Conservation (phyloP, 2,113 vertebrate genomes). For the Protobothrops flavoviridis region DNA sequence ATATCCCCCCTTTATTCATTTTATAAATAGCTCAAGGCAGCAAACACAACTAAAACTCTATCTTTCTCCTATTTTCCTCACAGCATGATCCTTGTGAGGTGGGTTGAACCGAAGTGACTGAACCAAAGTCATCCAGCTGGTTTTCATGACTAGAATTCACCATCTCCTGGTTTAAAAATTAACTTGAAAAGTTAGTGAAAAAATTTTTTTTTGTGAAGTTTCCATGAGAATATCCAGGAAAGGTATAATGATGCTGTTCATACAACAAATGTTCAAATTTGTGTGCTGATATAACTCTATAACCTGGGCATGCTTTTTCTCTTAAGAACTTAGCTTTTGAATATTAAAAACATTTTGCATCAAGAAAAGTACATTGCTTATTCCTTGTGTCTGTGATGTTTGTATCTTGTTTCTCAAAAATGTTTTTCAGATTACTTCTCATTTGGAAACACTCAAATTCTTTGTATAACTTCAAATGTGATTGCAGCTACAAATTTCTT, state of each 20-base stretch:
- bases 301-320: not conserved
- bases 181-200: not conserved
- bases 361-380: not conserved
- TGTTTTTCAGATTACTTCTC: constrained; percentile 41
- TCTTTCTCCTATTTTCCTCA: not conserved
- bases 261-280: not conserved
- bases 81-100: not conserved
- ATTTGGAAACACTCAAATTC: constrained; percentile 46
- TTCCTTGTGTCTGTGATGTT: not conserved
- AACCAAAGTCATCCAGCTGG: not conserved
- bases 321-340: not conserved
- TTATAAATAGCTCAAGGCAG: not conserved
- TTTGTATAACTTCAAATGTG: constrained; percentile 49
- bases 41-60: not conserved
- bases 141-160: not conserved
- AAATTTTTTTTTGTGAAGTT: not conserved
- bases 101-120: not conserved
- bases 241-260: not conserved
- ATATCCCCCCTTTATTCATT: not conserved
- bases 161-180: not conserved
- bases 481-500: constrained; percentile 67
- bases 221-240: not conserved
- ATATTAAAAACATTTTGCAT: not conserved
- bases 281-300: not conserved
- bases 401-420: constrained; percentile 35